Evolutionary conservation across 2,797 vertebrate species (phyloP), one percentile per base, ranked within the genome.

Genomic region (Alectoris magna): DNA sequence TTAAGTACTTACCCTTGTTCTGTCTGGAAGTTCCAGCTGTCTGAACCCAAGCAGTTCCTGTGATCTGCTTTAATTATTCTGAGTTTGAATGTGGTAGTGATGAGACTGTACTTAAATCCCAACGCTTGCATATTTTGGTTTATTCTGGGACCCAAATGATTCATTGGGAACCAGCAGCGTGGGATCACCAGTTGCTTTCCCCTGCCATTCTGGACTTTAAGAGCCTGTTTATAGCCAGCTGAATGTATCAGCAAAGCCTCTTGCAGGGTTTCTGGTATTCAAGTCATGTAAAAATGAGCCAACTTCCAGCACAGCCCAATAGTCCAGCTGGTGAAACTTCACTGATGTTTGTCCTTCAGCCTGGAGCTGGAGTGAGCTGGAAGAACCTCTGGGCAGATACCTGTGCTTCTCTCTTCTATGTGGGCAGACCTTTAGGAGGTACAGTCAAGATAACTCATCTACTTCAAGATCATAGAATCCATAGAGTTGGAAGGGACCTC

Each of bases 221-320:
- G 70, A 83, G 72, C 21, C 91, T 92, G 53, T 93, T 89, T 87
- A 89, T 85, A 96, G 94, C 55, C 58, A 59, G 66, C 92, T 96
- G 91, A 92, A 95, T 93, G 94, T 94, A 86, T 87, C 92, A 87
- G 41, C 68, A 10, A 69, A 80, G 86, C 72, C 64, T 92, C 39
- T 49, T 75, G 7, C 14, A 80, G 59, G 24, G 84, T 71, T 64
- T 71, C 49, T 94, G 90, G 78, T 85, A 88, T 94, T 92, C 66
- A 48, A 72, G 69, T 88, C 58, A 74, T 83, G 82, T 87, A 63
- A 60, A 89, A 76, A 91, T 75, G 72, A 88, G 44, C 55, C 66
- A 77, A 27, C 10, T 53, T 21, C 2, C 38, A 19, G 16, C 43
- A 71, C 39, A 31, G n/a, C 78, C n/a, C 68, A 49, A 29, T 14